Evolutionary conservation across 2,888 invertebrate species (phyloP), one percentile per base, ranked within the genome.

Genomic region (Cataglyphis altisquamis): DNA sequence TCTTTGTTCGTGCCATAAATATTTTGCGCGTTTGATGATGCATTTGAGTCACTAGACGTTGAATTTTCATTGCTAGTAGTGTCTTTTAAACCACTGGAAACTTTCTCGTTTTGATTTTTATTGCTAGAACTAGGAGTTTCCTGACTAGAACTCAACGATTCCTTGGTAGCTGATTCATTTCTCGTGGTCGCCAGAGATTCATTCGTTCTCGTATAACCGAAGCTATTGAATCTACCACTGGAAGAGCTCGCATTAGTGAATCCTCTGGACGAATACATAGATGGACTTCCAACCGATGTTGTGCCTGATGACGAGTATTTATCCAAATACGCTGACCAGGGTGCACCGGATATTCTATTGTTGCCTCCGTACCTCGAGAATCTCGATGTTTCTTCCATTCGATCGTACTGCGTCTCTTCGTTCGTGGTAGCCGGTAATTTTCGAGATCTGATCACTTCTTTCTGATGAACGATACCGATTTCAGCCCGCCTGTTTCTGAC

Each of bases 341-440:
- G 96, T 6, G 96, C 95, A 6, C 96, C 94, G 0, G 95, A 94
- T 1, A 96, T 95, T 90, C 97, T 96, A n/a, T 96, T 96, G 12
- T 96, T 95, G 39, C 89, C 87, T 25, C 95, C 95, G 94, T 96
- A 97, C 90, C 97, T 95, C 70, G 97, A 96, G 67, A 96, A 96
- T 88, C 97, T 95, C 1, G 97, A 96, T 0, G 96, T 95, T 89
- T 97, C 97, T 87, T 97, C 97, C 91, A 96, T 92, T 75, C 97
- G 95, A 92, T 97, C 97, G 0, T 97, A 97, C 91, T 98, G 98
- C 72, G 97, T 96, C 94, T 96, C 97, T 92, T 97, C 97, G 90
- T 97, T 97, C n/a, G 96, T 92, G 95, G 96, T 97, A 91, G 95
- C 95, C 0, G 96, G 96, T 87, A 95, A 96, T 83, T 94, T 95